Evolutionary conservation across 2,113 vertebrate genomes (phyloP), one percentile per base, ranked within the genome.

Genomic region (Ibidorhyncha struthersii): DNA sequence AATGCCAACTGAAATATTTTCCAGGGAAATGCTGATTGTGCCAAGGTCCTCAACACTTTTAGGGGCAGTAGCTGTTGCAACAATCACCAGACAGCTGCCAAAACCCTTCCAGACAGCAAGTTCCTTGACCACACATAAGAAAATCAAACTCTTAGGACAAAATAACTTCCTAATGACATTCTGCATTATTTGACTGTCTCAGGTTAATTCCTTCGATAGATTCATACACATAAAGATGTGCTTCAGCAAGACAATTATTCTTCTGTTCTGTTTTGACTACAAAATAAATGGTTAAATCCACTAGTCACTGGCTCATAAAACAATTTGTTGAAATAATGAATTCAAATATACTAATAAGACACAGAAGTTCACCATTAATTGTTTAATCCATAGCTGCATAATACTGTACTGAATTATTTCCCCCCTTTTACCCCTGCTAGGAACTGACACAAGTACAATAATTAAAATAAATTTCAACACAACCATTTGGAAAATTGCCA

Each of bases 391-490:
- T 91, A 92, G 88, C 94, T 96, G 83, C 86, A 93, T 95, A 96
- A 97, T 96, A 96, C 88, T 89, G 90, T 38, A 88, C 83, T 87
- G 94, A 97, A 96, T 98, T 96, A 97, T 96, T 97, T 30, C 50
- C 94, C 74, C 77, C 82, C 69, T 86, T 89, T 95, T 96, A 96
- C 96, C 90, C 97, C 97, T 94, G 91, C 59, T 96, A 97, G 94
- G 97, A 98, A 98, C 82, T 93, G 97, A 98, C 96, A 98, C 97
- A 96, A 98, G 96, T 98, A 97, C 93, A 97, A 96, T 98, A 98
- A 98, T 98, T 98, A 98, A 98, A 98, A 98, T 96, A 98, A 96
- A 98, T 98, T 98, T 98, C 91, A 97, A 96, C 94, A 96, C 97
- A 97, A 93, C 87, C 94, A 95, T 97, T 97, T 97, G 97, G 97